Evolutionary conservation across 2,888 invertebrate species (phyloP).

Genomic region (Meloe dianella): DNA sequence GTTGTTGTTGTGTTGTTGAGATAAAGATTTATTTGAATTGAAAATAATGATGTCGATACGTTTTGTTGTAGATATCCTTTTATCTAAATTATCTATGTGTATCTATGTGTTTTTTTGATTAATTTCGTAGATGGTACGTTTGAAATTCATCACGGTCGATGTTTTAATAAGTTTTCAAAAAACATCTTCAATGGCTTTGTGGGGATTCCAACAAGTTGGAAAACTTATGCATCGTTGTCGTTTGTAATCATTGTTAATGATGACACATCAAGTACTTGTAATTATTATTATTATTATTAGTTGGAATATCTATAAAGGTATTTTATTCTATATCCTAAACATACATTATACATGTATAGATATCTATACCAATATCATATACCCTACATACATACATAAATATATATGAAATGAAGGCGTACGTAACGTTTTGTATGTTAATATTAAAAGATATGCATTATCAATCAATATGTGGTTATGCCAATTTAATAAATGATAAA

Average conservation of each 20-base stretch:
- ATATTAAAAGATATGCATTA: conserved; percentile 11
- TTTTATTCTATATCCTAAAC: background rate
- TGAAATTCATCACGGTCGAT: conserved; percentile 14
- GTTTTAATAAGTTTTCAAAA: too few relatives aligned
- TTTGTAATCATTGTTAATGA: conserved; percentile 12
- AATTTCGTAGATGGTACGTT: background rate
- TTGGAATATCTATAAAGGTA: background rate
- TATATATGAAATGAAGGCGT: conserved; percentile 6
- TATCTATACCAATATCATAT: too few relatives aligned
- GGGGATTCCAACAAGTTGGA: too few relatives aligned
- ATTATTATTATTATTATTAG: background rate
- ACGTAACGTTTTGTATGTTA: conserved; percentile 18
- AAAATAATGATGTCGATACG: too few relatives aligned
- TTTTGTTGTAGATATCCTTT: too few relatives aligned
- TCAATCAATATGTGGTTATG: conserved; percentile 10
- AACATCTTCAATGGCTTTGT: too few relatives aligned
- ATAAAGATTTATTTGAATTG: too few relatives aligned
- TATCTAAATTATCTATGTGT: too few relatives aligned
- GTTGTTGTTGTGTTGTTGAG: too few relatives aligned
- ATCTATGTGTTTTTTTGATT: background rate
- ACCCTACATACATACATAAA: background rate
- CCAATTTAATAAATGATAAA: too few relatives aligned
- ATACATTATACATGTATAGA: too few relatives aligned
- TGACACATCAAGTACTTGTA: conserved; percentile 16
- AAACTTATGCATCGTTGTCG: conserved; percentile 4